Base-by-base conservation (phyloP, 2,888 invertebrate species). In the Epirrita christyi region DNA sequence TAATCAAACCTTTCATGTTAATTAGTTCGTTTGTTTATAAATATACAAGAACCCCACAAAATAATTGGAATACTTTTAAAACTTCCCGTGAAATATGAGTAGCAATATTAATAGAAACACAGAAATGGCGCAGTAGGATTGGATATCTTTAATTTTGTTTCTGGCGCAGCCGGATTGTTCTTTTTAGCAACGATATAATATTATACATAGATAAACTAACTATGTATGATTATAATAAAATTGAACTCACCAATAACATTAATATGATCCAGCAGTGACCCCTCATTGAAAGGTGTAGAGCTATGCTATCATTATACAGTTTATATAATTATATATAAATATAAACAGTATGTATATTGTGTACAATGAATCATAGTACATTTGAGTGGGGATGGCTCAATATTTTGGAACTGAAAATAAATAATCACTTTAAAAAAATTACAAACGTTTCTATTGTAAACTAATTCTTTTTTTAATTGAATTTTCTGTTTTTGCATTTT, bases 201-300 rank as follows among this genome's bases (percentile, higher is more conserved):
- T 37, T 11, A 13, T 15, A 14, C 9, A 8, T 6, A 6, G 28
- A 2, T n/a, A n/a, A n/a, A n/a, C 6, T 5, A 1, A 21, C 15
- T 29, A 32, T 11, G 8, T 9, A 13, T 44, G 4, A 15, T 8
- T 9, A 15, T 10, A 34, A 15, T 28, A 15, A 38, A 32, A 15
- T 21, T 4, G 2, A 52, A 88, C 90, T 90, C 68, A 88, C 90
- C 89, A 75, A 81, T 77, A 77, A 84, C 73, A 84, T 76, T 83
- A 84, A 82, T 75, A 72, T 67, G 81, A 72, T 71, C 67, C 75
- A 66, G 78, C 87, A 70, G 84, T 77, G 73, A 75, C 80, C 77
- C 76, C 76, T 70, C 68, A 68, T 56, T 66, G 66, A 71, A 63
- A 75, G 80, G 79, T 2, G 2, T 71, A 7, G 32, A 5, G 68